Evolutionary conservation across 92 coral and sea anemone species (phyloP), one percentile per base, ranked within the genome.

Genomic region (Paramuricea clavata): DNA sequence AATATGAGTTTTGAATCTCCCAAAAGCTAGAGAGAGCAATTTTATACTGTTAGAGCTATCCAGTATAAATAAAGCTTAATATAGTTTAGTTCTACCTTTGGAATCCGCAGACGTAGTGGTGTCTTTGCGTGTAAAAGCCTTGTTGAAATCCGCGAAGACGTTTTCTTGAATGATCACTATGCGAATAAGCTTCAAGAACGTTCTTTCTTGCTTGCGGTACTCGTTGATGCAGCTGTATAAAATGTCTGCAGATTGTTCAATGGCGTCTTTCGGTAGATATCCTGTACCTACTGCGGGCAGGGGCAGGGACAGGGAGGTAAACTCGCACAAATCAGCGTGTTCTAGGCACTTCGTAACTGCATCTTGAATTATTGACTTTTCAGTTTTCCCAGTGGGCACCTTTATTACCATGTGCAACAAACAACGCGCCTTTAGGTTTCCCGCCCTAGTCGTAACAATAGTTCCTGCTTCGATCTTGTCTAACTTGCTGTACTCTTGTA

Each of bases 111-210:
- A 16, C 17, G 62, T 5, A 9, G 5, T 21, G 1, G 62, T 23
- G 19, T 28, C 72, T 33, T 65, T 65, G 39, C 72, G 72, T 13
- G 39, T 16, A 50, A 95, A 79, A 36, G 92, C 92, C 60, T 13
- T 56, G 39, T 62, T 72, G 67, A 87, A 95, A 27, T 81, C 92
- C 0, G 70, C 41, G 16, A 93, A 64, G 89, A 95, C 90, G 17
- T 83, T 81, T 0, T 47, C 71, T 77, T 91, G 91, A 28, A 85
- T 49, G 28, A 81, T 83, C 16, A 87, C 82, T 23, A 87, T 87
- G 19, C 87, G 87, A 52, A 87, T 81, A 27, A 81, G 71, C 49
- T 81, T 44, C 59, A 81, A 34, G 1, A 57, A 79, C 36, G 33
- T 52, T 26, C 19, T 60, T 10, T 47, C 28, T 12, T 71, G 28